phyloP scores from a whole-genome alignment of 2,113 vertebrate species.

The Halcyon senegalensis region DNA sequence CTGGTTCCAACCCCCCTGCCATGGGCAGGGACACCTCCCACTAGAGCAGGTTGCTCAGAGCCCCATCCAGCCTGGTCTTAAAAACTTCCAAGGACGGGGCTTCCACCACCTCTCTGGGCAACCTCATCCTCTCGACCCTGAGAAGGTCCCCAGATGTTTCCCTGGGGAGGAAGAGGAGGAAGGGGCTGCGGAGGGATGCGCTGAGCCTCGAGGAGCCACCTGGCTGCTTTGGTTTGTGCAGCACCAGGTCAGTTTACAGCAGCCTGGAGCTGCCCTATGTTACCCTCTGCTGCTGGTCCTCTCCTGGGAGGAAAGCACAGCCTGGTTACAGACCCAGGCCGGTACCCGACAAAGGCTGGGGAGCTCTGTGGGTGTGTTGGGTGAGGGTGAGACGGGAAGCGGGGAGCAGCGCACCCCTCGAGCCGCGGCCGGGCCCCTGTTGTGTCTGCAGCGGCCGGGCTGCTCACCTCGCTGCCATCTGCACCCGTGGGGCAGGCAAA shows the following conservation, averaged over 20 bases:
- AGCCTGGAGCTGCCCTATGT: neutral
- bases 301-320: neutral
- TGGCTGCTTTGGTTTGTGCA: neutral
- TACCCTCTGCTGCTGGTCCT: neutral
- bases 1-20: too few species aligned
- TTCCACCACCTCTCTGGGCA: too few species aligned
- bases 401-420: neutral
- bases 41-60: too few species aligned
- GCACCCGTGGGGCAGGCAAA: neutral
- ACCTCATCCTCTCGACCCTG: neutral
- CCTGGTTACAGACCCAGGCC: neutral
- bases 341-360: neutral
- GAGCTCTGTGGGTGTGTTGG: neutral
- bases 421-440: accelerated
- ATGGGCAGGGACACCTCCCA: too few species aligned
- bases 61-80: too few species aligned
- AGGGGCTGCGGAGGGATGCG: neutral
- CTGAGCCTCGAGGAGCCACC: neutral
- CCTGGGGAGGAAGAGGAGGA: neutral
- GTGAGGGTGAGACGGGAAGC: neutral
- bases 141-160: neutral
- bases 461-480: neutral
- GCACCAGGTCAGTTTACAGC: neutral
- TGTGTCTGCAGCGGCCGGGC: neutral
- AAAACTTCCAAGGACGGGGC: too few species aligned